A percentile compares a stretch with the other conserved stretches of the same genome.
Conservation (phyloP, 53 echinoderm and acorn worm genomes). For the Pentamera pediparva region DNA sequence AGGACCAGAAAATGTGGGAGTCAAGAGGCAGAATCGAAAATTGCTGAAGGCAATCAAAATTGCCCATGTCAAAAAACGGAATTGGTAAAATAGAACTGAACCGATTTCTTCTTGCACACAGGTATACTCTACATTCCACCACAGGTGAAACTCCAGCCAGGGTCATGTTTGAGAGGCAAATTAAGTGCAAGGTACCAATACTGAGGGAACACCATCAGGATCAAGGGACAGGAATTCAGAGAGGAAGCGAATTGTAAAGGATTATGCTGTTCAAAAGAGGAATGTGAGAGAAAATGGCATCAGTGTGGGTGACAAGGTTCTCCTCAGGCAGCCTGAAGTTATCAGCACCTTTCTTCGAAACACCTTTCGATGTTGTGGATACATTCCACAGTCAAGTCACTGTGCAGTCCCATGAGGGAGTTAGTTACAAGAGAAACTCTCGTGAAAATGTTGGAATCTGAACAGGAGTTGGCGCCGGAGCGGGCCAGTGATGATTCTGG, state of each 20-base stretch:
- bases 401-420: slow-evolving; percentile 41
- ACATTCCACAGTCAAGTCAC: slow-evolving; percentile 29
- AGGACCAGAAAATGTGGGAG: slow-evolving; percentile 47
- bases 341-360: slow-evolving; percentile 23
- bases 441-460: too few species aligned
- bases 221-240: not conserved
- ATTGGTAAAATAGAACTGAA: slow-evolving; percentile 39
- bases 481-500: too few species aligned
- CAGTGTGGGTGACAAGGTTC: slow-evolving; percentile 31
- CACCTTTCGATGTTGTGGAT: slow-evolving; percentile 32
- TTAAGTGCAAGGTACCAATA: slow-evolving; percentile 22
- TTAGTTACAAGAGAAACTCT: slow-evolving; percentile 47
- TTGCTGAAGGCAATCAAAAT: slow-evolving; percentile 36
- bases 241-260: not conserved
- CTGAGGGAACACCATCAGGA: not conserved
- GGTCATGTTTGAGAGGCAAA: slow-evolving; percentile 38
- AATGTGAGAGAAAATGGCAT: slow-evolving; percentile 21
- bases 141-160: slow-evolving; percentile 40
- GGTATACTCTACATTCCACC: slow-evolving; percentile 46
- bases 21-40: slow-evolving; percentile 46
- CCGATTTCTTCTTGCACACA: slow-evolving; percentile 21
- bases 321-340: slow-evolving; percentile 18
- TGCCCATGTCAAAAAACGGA: slow-evolving; percentile 28
- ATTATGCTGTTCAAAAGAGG: slow-evolving; percentile 8
- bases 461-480: too few species aligned